Evolutionary conservation across 2,113 vertebrate genomes (phyloP).

Genomic region (Salvator merianae): DNA sequence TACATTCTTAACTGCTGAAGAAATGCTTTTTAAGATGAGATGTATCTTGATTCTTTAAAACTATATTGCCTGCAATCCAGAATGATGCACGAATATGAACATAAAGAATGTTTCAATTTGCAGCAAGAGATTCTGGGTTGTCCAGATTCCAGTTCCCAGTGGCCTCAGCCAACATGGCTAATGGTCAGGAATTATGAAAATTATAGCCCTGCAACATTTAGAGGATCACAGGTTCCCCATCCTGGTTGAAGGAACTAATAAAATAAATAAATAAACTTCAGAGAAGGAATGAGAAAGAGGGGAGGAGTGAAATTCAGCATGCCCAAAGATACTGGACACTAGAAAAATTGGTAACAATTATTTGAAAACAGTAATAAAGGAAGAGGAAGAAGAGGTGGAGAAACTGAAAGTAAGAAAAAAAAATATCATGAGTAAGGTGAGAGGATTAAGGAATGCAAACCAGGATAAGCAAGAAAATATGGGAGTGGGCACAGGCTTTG

Average conservation of each 20-base stretch:
- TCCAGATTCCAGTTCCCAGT: too few relatives aligned
- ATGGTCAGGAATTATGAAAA: too few relatives aligned
- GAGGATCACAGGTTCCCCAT: too few relatives aligned
- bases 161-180: too few relatives aligned
- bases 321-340: background rate
- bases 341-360: background rate
- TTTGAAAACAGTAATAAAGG: background rate
- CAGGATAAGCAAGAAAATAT: background rate
- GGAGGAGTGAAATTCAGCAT: background rate
- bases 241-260: background rate
- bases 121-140: too few relatives aligned
- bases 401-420: conserved; percentile 9
- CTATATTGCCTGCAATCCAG: too few relatives aligned
- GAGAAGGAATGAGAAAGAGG: background rate
- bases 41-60: too few relatives aligned
- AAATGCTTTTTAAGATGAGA: too few relatives aligned
- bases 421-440: background rate
- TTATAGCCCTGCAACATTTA: too few relatives aligned
- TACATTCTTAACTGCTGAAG: too few relatives aligned
- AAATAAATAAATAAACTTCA: background rate
- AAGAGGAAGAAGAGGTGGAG: background rate
- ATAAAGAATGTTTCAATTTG: too few relatives aligned
- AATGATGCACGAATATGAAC: too few relatives aligned
- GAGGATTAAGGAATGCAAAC: background rate
- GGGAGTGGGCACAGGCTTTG: background rate